Evolutionary conservation across 2,113 vertebrate species (phyloP).

Genomic region (Coracopsis vasa): DNA sequence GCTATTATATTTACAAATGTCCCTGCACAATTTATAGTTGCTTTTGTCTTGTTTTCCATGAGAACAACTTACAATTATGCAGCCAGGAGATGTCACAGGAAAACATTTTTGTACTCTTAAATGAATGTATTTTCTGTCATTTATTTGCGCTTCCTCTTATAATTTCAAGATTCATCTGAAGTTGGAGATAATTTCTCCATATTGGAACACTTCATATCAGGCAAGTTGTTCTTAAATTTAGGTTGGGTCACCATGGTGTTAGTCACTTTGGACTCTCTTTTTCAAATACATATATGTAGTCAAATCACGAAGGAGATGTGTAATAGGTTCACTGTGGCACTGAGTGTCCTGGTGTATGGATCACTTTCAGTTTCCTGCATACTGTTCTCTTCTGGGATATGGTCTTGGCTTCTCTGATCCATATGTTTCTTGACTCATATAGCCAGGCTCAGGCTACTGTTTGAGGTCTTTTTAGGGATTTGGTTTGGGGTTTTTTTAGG

Average conservation of each 20-base stretch:
- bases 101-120: background rate
- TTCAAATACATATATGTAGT: background rate
- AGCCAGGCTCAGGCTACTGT: background rate
- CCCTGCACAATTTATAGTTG: background rate
- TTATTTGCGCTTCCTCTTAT: background rate
- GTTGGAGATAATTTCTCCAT: constrained; percentile 28
- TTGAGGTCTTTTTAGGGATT: background rate
- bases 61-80: background rate
- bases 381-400: background rate
- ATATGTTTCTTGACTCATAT: background rate
- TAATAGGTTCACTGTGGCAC: background rate
- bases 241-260: background rate
- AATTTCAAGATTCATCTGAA: constrained; percentile 32
- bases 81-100: background rate
- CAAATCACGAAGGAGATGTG: background rate
- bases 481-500: background rate
- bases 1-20: background rate
- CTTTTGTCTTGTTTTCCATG: background rate
- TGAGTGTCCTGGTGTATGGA: background rate
- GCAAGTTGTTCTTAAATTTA: constrained; percentile 9
- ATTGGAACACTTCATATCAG: constrained; percentile 41
- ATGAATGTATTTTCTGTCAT: background rate
- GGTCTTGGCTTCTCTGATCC: background rate
- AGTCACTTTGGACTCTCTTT: background rate
- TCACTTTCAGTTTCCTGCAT: background rate